Percentiles rank a stretch among this genome's conserved stretches.
phyloP scores from a whole-genome alignment of 2,888 invertebrate species.

The Mystacides longicornis region DNA sequence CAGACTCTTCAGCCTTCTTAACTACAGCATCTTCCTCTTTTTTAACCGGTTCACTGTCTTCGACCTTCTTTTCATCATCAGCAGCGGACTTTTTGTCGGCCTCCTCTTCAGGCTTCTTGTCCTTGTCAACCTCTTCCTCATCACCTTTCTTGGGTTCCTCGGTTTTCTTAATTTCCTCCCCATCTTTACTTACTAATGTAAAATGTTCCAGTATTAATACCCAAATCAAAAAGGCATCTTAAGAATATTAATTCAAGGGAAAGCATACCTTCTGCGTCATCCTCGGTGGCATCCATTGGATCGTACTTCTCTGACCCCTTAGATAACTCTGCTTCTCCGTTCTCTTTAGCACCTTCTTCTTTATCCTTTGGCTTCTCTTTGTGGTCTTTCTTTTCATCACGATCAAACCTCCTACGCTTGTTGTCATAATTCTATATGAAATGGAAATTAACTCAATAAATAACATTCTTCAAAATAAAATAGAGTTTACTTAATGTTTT shows the following conservation, averaged over 20 bases:
- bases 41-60: slow-evolving; percentile 5
- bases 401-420: slow-evolving; percentile 32
- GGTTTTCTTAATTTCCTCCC: slow-evolving; percentile 6
- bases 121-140: slow-evolving; percentile 7
- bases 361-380: slow-evolving; percentile 11
- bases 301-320: slow-evolving; percentile 25
- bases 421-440: not conserved
- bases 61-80: slow-evolving; percentile 14
- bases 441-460: no score
- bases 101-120: slow-evolving; percentile 21
- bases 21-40: slow-evolving; percentile 26
- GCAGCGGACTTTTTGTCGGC: slow-evolving; percentile 28
- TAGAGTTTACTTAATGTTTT: not conserved
- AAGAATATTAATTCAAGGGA: no score
- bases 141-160: slow-evolving; percentile 11
- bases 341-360: slow-evolving; percentile 34
- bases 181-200: not conserved
- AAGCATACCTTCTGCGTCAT: slow-evolving; percentile 3
- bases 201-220: no score
- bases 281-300: slow-evolving; percentile 16
- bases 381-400: slow-evolving; percentile 27
- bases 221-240: no score
- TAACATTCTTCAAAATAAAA: no score
- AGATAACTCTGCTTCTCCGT: slow-evolving; percentile 28
- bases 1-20: slow-evolving; percentile 34